Evolutionary conservation across 2,888 invertebrate genomes (phyloP).

Genomic region (Cryptocephalus moraei): DNA sequence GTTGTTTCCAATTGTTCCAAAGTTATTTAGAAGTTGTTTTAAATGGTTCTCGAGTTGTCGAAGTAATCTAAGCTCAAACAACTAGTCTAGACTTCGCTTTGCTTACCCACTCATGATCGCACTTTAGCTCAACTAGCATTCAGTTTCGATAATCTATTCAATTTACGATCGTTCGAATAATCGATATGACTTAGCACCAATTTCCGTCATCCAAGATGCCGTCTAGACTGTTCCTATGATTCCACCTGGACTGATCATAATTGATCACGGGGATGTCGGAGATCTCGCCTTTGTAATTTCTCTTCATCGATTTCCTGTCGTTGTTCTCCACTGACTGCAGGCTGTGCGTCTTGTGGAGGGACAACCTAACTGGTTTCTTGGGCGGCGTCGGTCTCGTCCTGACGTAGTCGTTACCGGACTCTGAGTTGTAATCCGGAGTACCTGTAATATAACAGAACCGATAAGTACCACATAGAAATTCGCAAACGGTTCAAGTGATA

Average conservation of each 20-base stretch:
- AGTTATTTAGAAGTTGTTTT: too few relatives aligned
- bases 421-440: slow-evolving; percentile 45
- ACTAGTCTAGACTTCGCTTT: too few relatives aligned
- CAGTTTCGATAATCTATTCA: too few relatives aligned
- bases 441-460: too few relatives aligned
- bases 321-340: slow-evolving; percentile 57
- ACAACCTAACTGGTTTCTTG: slow-evolving; percentile 73
- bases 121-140: too few relatives aligned
- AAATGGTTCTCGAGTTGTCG: too few relatives aligned
- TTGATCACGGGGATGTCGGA: slow-evolving; percentile 17
- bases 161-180: too few relatives aligned
- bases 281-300: slow-evolving; percentile 46
- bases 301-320: slow-evolving; percentile 47
- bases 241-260: slow-evolving; percentile 10
- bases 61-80: too few relatives aligned
- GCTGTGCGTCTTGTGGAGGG: slow-evolving; percentile 74
- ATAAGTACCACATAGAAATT: too few relatives aligned
- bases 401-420: slow-evolving; percentile 43
- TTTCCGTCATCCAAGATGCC: slow-evolving; percentile 28
- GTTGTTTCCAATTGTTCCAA: too few relatives aligned
- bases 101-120: too few relatives aligned
- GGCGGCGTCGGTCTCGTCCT: slow-evolving; percentile 68
- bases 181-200: slow-evolving; percentile 23
- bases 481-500: too few relatives aligned
- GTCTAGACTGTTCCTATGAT: slow-evolving; percentile 21